phyloP scores from a whole-genome alignment of 1,140 invertebrate species.

The Pachyrhynchus sulphureomaculatus region DNA sequence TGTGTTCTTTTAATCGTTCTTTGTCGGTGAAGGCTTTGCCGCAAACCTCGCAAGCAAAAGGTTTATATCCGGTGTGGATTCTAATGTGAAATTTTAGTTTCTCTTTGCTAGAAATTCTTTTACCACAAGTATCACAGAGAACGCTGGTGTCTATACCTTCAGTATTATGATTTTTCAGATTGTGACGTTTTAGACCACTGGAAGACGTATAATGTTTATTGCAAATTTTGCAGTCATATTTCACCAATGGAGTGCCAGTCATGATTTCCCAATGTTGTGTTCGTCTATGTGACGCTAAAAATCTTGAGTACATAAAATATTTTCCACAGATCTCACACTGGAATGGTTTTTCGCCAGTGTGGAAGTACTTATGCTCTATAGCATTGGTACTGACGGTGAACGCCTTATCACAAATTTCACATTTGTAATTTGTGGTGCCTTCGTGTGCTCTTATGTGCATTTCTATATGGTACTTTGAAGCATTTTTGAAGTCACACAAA shows the following conservation, averaged over 20 bases:
- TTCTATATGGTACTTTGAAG: slow-evolving; percentile 51
- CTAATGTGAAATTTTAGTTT: slow-evolving; percentile 68
- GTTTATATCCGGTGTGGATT: slow-evolving; percentile 73
- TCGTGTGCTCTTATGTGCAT: slow-evolving; percentile 49
- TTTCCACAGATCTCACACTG: slow-evolving; percentile 64
- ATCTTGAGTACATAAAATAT: slow-evolving; percentile 48
- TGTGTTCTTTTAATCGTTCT: slow-evolving; percentile 59
- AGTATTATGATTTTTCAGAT: slow-evolving; percentile 40
- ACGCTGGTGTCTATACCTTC: slow-evolving; percentile 45
- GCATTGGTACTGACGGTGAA: slow-evolving; percentile 56
- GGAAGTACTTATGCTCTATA: slow-evolving; percentile 50
- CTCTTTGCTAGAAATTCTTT: slow-evolving; percentile 69
- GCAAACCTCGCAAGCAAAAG: slow-evolving; percentile 59
- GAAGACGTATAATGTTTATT: slow-evolving; percentile 45
- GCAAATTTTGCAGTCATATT: slow-evolving; percentile 46
- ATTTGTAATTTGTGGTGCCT: slow-evolving; percentile 54
- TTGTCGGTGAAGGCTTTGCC: slow-evolving; percentile 63
- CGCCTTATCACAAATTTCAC: slow-evolving; percentile 54
- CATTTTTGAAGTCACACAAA: slow-evolving; percentile 51
- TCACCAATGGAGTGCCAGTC: slow-evolving; percentile 44
- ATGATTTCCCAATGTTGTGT: slow-evolving; percentile 49
- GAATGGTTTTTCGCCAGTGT: slow-evolving; percentile 62
- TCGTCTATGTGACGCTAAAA: slow-evolving; percentile 44
- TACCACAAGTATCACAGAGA: slow-evolving; percentile 73
- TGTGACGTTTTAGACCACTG: slow-evolving; percentile 42